phyloP scores from a whole-genome alignment of 1,140 invertebrate species.

The Ostrea edulis region DNA sequence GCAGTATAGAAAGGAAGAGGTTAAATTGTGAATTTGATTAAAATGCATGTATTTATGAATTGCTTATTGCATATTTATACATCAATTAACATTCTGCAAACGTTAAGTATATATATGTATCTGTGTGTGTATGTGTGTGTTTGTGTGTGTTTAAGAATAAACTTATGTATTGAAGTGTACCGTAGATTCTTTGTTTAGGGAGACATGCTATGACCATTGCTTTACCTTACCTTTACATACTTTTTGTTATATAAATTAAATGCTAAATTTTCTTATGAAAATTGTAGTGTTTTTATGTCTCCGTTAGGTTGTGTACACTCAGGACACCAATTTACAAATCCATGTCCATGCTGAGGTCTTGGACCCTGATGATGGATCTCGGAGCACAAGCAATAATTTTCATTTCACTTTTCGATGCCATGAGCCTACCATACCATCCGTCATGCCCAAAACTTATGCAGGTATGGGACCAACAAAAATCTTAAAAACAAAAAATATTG shows the following conservation, averaged over 20 bases:
- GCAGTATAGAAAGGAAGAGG: background rate
- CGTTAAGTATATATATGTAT: too few species aligned
- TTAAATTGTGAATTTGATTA: background rate
- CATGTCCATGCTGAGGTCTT: conserved; percentile 86
- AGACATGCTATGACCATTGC: too few species aligned
- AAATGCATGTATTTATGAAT: background rate
- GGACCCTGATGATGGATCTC: conserved; percentile 82
- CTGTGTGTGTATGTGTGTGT: too few species aligned
- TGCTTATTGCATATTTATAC: too few species aligned
- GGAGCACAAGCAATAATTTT: conserved; percentile 87
- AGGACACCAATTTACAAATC: conserved; percentile 84
- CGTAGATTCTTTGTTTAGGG: too few species aligned
- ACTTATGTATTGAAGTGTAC: too few species aligned
- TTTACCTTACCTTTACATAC: too few species aligned
- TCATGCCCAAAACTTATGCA: conserved; percentile 87
- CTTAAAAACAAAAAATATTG: background rate
- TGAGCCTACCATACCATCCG: conserved; percentile 80
- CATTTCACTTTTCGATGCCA: conserved; percentile 86
- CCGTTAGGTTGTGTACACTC: conserved; percentile 85
- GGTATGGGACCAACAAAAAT: conserved; percentile 77
- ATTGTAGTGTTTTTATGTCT: background rate
- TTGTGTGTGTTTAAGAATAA: too few species aligned
- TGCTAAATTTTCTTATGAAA: too few species aligned
- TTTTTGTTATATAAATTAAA: too few species aligned
- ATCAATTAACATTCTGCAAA: too few species aligned